Base-by-base conservation (phyloP, 2,797 vertebrate species). In the Ceyx erithaca region DNA sequence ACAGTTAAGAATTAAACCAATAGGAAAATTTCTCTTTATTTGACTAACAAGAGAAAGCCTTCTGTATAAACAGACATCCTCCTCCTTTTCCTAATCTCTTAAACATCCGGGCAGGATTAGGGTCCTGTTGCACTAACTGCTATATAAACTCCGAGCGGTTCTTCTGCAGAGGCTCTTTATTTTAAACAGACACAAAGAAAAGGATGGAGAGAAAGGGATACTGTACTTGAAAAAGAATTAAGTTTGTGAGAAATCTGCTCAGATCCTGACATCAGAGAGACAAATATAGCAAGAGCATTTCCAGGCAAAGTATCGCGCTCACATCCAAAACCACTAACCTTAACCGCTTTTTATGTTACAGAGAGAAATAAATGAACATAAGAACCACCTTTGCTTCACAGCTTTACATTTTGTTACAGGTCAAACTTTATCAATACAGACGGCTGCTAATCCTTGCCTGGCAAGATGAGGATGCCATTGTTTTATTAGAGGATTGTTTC, bases 81-180 rank as follows among this genome's bases (percentile, higher is more conserved):
- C 61, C 95, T 96, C 76, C 84, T 93, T 85, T 75, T 87, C 88
- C 45, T 93, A 94, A 95, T 94, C 93, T 96, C 90, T 95, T 95
- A 94, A 94, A 96, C 93, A 94, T 95, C 95, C 93, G 88, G 64
- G 79, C 89, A 83, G 94, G 95, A 96, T 96, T 95, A 95, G 81
- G 90, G 86, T 91, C 81, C 76, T 77, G 14, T 96, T 96, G 92
- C 90, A 90, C 81, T 62, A 51, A 66, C 90, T 85, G 72, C 94
- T 93, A 75, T 91, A 96, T 94, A 95, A 94, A 96, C 93, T 85
- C 57, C 52, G 84, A 90, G 54, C 6, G 41, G 66, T 68, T 95
- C 90, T 82, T 91, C 89, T 89, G 90, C 86, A 92, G 87, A 77
- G 71, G 48, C 84, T 85, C 61, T 85, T 85, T 92, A 68, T 89